Evolutionary conservation across 1,140 invertebrate species (phyloP), one percentile per base, ranked within the genome.

Genomic region (Cherax destructor): DNA sequence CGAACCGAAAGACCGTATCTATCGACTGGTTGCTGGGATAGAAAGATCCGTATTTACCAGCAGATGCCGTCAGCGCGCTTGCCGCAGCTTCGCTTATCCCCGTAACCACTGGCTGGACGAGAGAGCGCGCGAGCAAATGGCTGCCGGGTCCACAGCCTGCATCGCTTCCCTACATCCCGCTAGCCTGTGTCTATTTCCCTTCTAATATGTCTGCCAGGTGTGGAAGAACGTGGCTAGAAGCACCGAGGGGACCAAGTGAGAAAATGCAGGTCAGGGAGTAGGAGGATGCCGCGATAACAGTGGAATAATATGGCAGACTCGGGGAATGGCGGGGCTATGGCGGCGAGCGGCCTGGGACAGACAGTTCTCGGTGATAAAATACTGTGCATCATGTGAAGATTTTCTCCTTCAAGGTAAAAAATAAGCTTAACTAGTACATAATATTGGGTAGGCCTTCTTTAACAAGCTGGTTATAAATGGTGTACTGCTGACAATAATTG

Each of bases 91-190:
- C 56, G 56, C 56, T 16, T 9, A 9, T 59, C 30, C 30, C 30
- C 30, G 30, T 41, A 2, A 41, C 30, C 0, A 41, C 9, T 50
- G 56, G 79, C 79, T 80, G 79, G 79, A 49, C 3, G 52, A 56
- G 56, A 21, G 80, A 11, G 21, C 21, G 72, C 85, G 72, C 18
- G 74, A 21, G 85, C 50, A 86, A 86, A 86, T 86, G 85, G 85
- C 85, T 74, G 85, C 74, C n/a, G 24, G 41, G 30, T 18, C 56
- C 41, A 74, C 74, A 18, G 72, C 74, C 85, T 56, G 49, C 50
- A 83, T 65, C 74, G 50, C 76, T 61, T 76, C 85, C 24, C 76
- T 59, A 86, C 78, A 78, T 61, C 85, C 13, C 56, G 50, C 72
- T 56, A 5, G 16, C 56, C n/a, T 81, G 1, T 50, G 16, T 24